phyloP scores from a whole-genome alignment of 2,797 vertebrate genomes.

The Simalia tracyae region DNA sequence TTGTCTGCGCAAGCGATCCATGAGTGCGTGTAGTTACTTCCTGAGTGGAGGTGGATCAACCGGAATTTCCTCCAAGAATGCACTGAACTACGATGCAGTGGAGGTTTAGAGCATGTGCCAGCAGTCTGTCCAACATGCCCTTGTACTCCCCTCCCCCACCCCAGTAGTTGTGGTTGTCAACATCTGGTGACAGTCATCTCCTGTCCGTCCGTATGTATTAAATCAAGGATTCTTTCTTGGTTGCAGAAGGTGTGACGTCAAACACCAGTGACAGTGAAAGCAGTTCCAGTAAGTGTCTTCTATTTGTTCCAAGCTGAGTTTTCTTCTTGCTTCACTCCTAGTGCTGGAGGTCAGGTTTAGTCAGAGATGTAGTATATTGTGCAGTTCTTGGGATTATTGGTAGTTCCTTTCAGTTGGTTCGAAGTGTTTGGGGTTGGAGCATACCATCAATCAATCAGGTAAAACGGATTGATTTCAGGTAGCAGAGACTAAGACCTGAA shows the following conservation, averaged over 20 bases:
- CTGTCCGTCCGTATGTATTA: slow-evolving; percentile 59
- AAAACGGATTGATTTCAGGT: neutral
- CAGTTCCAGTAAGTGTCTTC: slow-evolving; percentile 94
- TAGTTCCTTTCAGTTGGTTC: neutral
- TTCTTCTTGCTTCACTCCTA: slow-evolving; percentile 48
- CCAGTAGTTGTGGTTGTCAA: neutral
- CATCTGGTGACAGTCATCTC: neutral
- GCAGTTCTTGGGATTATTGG: neutral
- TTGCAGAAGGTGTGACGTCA: slow-evolving; percentile 97
- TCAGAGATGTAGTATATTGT: slow-evolving; percentile 24
- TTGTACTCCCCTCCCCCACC: neutral
- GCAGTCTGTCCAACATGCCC: neutral
- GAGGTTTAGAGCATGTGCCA: neutral
- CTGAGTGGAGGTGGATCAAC: neutral
- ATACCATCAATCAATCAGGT: neutral
- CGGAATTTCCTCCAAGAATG: neutral
- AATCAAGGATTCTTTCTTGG: slow-evolving; percentile 72
- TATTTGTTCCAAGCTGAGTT: neutral
- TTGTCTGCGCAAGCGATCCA: neutral
- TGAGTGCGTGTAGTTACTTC: neutral
- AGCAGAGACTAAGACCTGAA: neutral
- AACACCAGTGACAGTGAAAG: slow-evolving; percentile 99
- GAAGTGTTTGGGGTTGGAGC: neutral
- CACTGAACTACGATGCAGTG: neutral
- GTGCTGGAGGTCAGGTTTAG: slow-evolving; percentile 56